Conservation (phyloP, 2,888 invertebrate genomes). For the Hydrotaea diabolus region DNA sequence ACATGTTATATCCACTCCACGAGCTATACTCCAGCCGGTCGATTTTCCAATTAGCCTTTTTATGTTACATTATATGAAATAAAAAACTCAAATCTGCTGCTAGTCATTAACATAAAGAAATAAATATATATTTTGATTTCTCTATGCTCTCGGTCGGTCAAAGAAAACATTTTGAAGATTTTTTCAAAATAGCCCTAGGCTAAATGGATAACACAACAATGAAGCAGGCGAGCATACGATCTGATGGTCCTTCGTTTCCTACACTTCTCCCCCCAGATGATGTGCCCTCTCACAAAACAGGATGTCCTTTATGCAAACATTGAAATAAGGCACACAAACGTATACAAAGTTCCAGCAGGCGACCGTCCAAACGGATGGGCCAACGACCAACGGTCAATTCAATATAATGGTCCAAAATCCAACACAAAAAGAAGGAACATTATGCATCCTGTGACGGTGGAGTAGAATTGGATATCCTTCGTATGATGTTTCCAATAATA, state of each 20-base stretch:
- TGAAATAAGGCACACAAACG: conserved; percentile 31
- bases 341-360: not conserved
- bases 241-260: conserved; percentile 31
- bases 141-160: not conserved
- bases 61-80: too few relatives aligned
- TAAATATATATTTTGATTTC: not conserved
- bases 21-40: too few relatives aligned
- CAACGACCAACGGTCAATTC: conserved; percentile 60
- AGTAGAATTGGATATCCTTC: conserved; percentile 55
- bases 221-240: not conserved
- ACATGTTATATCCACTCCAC: too few relatives aligned
- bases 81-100: not conserved
- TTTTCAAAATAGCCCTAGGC: conserved; percentile 39
- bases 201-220: conserved; percentile 13
- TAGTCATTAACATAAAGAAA: conserved; percentile 27
- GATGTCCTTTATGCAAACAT: conserved; percentile 50
- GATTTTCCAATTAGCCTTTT: too few relatives aligned
- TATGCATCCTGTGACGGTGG: conserved; percentile 62
- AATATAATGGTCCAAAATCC: conserved; percentile 6
- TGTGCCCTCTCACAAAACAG: conserved; percentile 33
- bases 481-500: conserved; percentile 51
- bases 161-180: conserved; percentile 50
- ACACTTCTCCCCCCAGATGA: conserved; percentile 30
- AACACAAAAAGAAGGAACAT: conserved; percentile 57
- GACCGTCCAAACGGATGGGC: conserved; percentile 23